Conservation (phyloP, 2,113 vertebrate genomes). For the Ctenodactylus gundi region DNA sequence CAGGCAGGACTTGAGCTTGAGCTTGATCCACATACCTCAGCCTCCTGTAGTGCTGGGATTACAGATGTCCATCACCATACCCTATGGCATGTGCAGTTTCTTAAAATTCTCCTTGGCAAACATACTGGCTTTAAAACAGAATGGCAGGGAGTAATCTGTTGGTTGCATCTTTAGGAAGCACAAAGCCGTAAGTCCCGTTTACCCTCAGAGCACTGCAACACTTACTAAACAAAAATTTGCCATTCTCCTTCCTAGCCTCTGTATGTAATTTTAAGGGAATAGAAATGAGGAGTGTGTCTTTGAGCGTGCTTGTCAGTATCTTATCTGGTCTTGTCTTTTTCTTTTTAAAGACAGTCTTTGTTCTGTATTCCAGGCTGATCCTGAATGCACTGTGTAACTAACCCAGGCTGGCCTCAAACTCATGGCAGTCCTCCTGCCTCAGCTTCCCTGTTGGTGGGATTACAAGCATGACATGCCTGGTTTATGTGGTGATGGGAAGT, state of each 20-base stretch:
- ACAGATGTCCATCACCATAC: neutral
- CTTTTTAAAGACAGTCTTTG: too few species aligned
- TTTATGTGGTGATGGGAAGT: too few species aligned
- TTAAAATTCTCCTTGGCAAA: constrained; percentile 14
- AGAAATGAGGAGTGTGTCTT: neutral
- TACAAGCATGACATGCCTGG: too few species aligned
- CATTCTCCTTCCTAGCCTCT: neutral
- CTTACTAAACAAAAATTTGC: neutral
- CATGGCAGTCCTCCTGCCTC: too few species aligned
- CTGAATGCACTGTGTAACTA: too few species aligned
- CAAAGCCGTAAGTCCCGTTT: neutral
- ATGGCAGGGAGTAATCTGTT: neutral
- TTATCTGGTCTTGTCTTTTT: too few species aligned
- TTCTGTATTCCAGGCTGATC: too few species aligned
- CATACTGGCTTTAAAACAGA: neutral
- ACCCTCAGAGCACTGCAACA: neutral
- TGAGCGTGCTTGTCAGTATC: too few species aligned
- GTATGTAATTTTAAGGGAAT: neutral
- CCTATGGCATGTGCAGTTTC: neutral
- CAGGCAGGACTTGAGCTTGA: neutral
- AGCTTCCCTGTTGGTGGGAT: too few species aligned
- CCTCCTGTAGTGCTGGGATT: neutral
- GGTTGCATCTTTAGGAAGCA: constrained; percentile 16
- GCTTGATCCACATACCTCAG: too few species aligned
- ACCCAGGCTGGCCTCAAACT: too few species aligned